Evolutionary conservation across 2,888 invertebrate genomes (phyloP).

Genomic region (Chelonus formosanus): DNA sequence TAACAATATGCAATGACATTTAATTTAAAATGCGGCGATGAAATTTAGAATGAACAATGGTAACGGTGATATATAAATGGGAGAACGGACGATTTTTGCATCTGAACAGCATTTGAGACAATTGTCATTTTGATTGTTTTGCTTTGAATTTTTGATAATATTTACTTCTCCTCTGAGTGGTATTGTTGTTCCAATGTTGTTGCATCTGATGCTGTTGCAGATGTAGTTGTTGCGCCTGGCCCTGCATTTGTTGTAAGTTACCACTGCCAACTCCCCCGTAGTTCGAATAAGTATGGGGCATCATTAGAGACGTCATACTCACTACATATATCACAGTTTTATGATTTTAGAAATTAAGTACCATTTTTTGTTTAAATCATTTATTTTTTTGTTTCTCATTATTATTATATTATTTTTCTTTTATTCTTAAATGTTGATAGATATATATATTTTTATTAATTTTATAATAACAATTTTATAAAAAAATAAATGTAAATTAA

Average conservation of each 20-base stretch:
- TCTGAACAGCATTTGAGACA: slow-evolving; percentile 40
- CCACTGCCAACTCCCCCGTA: slow-evolving; percentile 70
- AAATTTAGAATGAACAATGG: slow-evolving; percentile 30
- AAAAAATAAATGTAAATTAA: too few relatives aligned
- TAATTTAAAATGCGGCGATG: slow-evolving; percentile 1
- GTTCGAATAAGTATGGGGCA: slow-evolving; percentile 70
- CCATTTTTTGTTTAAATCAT: slow-evolving; percentile 15
- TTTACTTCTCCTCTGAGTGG: slow-evolving; percentile 67
- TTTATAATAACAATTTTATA: too few relatives aligned
- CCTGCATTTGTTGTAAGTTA: slow-evolving; percentile 67
- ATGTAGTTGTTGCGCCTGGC: slow-evolving; percentile 66
- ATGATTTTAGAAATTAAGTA: slow-evolving; percentile 39
- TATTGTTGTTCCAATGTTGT: slow-evolving; percentile 66
- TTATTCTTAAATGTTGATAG: slow-evolving; percentile 21
- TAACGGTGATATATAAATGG: slow-evolving; percentile 41
- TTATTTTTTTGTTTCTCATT: slow-evolving; percentile 19
- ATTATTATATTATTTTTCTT: slow-evolving; percentile 27
- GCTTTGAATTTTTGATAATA: slow-evolving; percentile 54
- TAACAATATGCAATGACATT: too few relatives aligned
- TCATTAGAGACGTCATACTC: slow-evolving; percentile 67
- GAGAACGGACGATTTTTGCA: slow-evolving; percentile 44
- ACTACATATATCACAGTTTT: slow-evolving; percentile 61
- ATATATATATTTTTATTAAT: slow-evolving; percentile 20
- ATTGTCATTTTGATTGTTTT: slow-evolving; percentile 39
- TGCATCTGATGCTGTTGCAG: slow-evolving; percentile 65